Evolutionary conservation across 1,140 invertebrate species (phyloP), one percentile per base, ranked within the genome.

Genomic region (Drosophila pallidifrons): DNA sequence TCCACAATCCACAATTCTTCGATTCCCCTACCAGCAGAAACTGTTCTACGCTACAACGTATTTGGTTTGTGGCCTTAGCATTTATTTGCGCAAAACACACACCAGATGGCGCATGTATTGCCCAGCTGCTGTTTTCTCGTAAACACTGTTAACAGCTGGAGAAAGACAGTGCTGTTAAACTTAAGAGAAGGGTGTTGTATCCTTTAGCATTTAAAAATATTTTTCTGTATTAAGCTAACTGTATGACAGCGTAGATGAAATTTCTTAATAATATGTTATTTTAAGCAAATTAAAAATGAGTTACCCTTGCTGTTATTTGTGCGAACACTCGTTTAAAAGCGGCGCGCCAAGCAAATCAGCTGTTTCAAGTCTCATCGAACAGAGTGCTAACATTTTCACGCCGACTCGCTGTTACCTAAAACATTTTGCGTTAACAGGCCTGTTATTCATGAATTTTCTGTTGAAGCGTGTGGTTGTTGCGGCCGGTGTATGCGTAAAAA

Each of bases 391-490:
- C 71, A 74, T 61, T 74, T 69, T 54, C 41, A n/a, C 16, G 45
- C 54, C 25, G 28, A 8, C 6, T n/a, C 25, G 16, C 71, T 74
- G 71, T 74, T 74, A 74, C 30, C 25, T 55, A 49, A 55, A 15
- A 54, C 13, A 45, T 68, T 73, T 49, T 43, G 45, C 61, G 32
- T 66, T 72, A 72, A 72, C 70, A 73, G 52, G 8, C 46, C 65
- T 74, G 71, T 75, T 75, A 75, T 75, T 70, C 66, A 70, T 52
- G 52, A 75, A 70, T 70, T 75, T 60, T 74, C 47, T 75, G 72
- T 15, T 75, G 67, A 75, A 70, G 66, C 45, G 72, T 75, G 72
- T 75, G 72, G 72, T 70, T 75, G 72, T 70, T 75, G 72, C 67
- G 72, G 72, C 67, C 72, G 72, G 66, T 57, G 63, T 70, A 70